Conservation (phyloP, 2,797 vertebrate species). For the Antrozous pallidus region DNA sequence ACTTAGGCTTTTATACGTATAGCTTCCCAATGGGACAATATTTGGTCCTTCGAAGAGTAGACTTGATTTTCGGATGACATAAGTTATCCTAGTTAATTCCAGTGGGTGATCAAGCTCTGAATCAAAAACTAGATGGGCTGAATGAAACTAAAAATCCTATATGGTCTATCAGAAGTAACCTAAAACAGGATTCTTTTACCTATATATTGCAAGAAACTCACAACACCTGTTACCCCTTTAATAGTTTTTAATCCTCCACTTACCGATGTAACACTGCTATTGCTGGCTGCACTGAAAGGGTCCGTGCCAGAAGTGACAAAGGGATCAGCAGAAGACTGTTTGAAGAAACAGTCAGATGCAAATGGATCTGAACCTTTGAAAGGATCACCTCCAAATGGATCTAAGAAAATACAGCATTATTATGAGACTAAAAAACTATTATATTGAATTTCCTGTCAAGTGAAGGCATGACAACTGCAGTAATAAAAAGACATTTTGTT, state of each 20-base stretch:
- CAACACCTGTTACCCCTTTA: background rate
- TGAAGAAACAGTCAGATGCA: conserved; percentile 93
- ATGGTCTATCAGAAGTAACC: background rate
- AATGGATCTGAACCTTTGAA: conserved; percentile 98
- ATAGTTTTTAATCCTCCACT: conserved; percentile 63
- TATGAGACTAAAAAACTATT: background rate
- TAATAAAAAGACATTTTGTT: conserved; percentile 28
- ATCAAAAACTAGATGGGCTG: conserved; percentile 20
- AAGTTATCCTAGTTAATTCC: conserved; percentile 19
- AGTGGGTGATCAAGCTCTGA: background rate
- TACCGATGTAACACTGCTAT: conserved; percentile 75
- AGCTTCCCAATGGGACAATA: background rate
- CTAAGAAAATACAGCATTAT: conserved; percentile 77
- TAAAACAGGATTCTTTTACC: background rate
- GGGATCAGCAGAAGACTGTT: conserved; percentile 85
- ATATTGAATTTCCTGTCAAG: background rate
- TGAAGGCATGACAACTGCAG: background rate
- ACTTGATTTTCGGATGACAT: background rate
- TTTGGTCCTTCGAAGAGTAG: background rate
- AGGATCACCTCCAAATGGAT: conserved; percentile 96
- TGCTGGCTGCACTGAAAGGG: conserved; percentile 86
- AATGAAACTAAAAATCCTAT: conserved; percentile 5
- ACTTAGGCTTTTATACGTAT: too few relatives aligned
- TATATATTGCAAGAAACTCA: conserved; percentile 31
- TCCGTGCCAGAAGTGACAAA: conserved; percentile 86